These are phyloP conservation scores for Scartelaos histophorus DNA, from an alignment of 2,113 vertebrate genomes.

Conservation along the genomic window DNA sequence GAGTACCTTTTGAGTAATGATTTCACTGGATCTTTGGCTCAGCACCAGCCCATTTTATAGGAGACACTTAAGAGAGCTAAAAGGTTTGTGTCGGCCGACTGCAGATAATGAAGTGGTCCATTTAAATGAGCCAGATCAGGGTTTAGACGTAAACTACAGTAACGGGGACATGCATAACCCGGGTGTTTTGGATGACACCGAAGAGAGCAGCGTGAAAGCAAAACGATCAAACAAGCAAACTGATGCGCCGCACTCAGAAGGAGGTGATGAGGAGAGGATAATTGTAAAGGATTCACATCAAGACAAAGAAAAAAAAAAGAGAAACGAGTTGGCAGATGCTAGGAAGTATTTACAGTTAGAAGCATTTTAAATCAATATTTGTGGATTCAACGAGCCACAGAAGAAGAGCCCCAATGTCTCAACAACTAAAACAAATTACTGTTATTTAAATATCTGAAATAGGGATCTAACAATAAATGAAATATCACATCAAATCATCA, in stretches of 20 bases:
- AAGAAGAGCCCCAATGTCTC: no score
- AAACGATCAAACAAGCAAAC: not conserved
- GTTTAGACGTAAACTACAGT: conserved; percentile 37
- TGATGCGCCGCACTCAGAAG: no score
- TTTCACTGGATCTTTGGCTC: conserved; percentile 30
- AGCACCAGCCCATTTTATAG: conserved; percentile 39
- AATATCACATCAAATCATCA: no score
- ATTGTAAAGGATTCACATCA: no score
- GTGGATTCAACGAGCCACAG: no score
- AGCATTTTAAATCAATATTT: no score
- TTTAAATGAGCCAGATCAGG: conserved; percentile 52
- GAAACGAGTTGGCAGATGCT: no score
- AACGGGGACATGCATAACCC: conserved; percentile 34
- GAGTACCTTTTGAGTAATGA: conserved; percentile 33
- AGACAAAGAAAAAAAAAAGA: not conserved
- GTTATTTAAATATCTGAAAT: no score
- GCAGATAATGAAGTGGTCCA: conserved; percentile 54
- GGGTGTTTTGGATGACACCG: not conserved
- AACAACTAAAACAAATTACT: no score
- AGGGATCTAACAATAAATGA: no score
- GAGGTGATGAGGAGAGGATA: no score
- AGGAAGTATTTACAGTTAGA: no score
- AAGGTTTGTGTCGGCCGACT: conserved; percentile 40
- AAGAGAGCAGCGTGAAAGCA: not conserved
- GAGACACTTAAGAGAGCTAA: conserved; percentile 42